Percentiles rank a stretch among this genome's conserved stretches.
Evolutionary conservation across 2,888 invertebrate species (phyloP).

Genomic region (Tipula vernalis): DNA sequence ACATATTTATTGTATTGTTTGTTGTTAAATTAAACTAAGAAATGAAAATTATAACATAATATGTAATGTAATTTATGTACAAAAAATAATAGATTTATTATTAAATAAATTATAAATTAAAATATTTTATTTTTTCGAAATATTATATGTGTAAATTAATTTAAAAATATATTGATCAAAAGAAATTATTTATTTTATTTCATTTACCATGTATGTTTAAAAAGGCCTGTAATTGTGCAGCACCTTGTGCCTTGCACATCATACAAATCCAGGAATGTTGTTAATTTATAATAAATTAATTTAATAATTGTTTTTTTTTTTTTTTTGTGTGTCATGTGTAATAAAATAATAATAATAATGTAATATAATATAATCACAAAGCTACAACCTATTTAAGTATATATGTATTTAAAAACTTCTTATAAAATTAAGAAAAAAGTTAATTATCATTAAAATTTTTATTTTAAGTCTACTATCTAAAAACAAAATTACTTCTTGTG

Average conservation of each 20-base stretch:
- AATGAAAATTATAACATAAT: background rate
- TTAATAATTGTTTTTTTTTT: background rate
- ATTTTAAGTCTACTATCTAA: background rate
- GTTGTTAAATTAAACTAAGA: background rate
- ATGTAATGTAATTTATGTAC: background rate
- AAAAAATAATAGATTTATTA: background rate
- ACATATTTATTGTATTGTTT: background rate
- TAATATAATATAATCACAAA: background rate
- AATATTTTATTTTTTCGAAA: background rate
- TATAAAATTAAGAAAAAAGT: background rate
- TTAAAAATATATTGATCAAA: background rate
- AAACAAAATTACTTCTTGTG: background rate
- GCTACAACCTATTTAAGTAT: slow-evolving; percentile 4
- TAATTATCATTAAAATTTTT: background rate
- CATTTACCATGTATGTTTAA: background rate
- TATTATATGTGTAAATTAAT: background rate
- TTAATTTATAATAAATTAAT: background rate
- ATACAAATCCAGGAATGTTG: background rate
- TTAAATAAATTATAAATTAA: background rate
- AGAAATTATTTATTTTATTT: background rate
- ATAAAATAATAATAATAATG: background rate
- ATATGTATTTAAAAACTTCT: background rate
- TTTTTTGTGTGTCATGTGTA: background rate
- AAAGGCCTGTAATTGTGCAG: background rate
- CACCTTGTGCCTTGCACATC: background rate